phyloP scores from a whole-genome alignment of 2,797 vertebrate species.

The Arremon aurantiirostris region DNA sequence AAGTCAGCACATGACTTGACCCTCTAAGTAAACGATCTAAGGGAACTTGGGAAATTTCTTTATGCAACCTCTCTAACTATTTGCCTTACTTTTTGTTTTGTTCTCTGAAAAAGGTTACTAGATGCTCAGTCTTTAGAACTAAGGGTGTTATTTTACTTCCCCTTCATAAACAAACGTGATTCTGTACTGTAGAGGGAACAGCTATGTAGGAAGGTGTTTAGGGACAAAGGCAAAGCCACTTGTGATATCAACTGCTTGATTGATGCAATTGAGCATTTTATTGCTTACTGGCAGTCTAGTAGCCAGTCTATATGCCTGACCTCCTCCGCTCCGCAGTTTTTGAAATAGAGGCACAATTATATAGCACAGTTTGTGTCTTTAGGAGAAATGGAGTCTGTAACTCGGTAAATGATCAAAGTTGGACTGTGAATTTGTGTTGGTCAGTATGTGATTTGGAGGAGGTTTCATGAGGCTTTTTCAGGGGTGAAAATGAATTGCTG shows the following conservation, averaged over 20 bases:
- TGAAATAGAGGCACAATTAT: background rate
- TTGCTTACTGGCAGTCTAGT: background rate
- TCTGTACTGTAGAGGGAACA: background rate
- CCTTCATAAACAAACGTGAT: background rate
- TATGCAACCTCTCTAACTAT: background rate
- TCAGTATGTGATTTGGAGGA: background rate
- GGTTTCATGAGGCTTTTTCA: background rate
- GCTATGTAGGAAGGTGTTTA: background rate
- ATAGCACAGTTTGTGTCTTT: background rate
- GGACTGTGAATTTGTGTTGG: background rate
- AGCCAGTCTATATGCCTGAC: background rate
- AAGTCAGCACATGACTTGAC: background rate
- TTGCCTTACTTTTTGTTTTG: background rate
- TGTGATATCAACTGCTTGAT: fast-evolving
- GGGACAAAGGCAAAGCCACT: background rate
- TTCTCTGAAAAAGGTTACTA: background rate
- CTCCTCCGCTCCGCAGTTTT: background rate
- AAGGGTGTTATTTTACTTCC: background rate
- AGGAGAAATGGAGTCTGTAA: background rate
- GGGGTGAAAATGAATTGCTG: background rate
- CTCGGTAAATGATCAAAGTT: background rate
- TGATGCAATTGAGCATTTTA: background rate
- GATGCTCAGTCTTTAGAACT: background rate
- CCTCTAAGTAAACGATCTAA: background rate
- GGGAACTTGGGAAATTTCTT: background rate